phyloP scores from a whole-genome alignment of 2,888 invertebrate species.

The Silvanus unidentatus region DNA sequence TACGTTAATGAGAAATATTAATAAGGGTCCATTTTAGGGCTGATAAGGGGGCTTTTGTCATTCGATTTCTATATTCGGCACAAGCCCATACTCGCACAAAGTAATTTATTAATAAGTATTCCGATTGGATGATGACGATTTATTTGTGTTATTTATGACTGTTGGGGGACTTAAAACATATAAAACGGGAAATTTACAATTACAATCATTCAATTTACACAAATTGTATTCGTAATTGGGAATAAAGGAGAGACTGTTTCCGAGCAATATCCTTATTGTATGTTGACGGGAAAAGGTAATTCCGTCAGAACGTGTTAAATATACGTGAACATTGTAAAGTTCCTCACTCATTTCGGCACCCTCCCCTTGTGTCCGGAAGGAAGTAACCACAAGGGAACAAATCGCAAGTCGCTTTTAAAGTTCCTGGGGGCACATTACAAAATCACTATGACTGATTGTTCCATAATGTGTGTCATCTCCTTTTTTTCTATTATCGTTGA shows the following conservation, averaged over 20 bases:
- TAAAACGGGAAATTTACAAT: conserved; percentile 1
- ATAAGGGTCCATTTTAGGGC: too few species aligned
- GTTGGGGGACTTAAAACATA: too few species aligned
- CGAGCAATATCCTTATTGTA: conserved; percentile 33
- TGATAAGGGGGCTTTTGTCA: too few species aligned
- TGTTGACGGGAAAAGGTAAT: conserved; percentile 21
- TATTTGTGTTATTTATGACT: too few species aligned
- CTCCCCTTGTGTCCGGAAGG: conserved; percentile 19
- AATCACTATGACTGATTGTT: conserved; percentile 11
- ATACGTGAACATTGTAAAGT: conserved; percentile 22
- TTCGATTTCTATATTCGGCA: too few species aligned
- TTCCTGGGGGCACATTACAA: conserved; percentile 6
- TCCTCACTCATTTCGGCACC: conserved; percentile 13
- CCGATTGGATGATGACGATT: too few species aligned
- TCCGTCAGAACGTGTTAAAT: conserved; percentile 23
- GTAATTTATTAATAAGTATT: too few species aligned
- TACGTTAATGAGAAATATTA: too few species aligned
- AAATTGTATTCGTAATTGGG: conserved; percentile 20
- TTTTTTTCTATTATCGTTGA: conserved; percentile 7
- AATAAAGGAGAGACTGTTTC: conserved; percentile 30
- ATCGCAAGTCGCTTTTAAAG: conserved; percentile 3
- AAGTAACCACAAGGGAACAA: conserved; percentile 19
- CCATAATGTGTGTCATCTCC: conserved; percentile 3
- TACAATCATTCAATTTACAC: conserved; percentile 1
- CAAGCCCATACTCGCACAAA: too few species aligned